Conservation (phyloP, 2,113 vertebrate genomes). For the Microcebus griseorufus region DNA sequence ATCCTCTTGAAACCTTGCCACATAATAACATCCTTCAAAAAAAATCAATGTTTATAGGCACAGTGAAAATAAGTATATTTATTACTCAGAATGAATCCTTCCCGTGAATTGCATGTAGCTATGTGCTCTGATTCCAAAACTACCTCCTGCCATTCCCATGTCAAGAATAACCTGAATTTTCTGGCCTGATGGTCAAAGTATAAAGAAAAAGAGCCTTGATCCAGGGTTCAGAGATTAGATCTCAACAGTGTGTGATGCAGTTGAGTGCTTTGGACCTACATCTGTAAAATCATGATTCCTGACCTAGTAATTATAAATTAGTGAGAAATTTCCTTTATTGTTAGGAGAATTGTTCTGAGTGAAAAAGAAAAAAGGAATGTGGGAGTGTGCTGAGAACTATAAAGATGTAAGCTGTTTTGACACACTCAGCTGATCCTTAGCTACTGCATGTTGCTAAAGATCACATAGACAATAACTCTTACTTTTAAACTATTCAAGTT, state of each 20-base stretch:
- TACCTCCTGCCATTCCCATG: not conserved
- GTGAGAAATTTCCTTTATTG: not conserved
- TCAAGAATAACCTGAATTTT: constrained; percentile 2
- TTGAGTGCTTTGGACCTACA: not conserved
- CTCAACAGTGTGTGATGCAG: not conserved
- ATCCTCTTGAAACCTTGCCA: constrained; percentile 10
- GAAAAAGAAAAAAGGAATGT: not conserved
- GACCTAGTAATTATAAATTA: not conserved
- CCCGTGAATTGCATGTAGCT: not conserved
- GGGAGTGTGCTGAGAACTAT: not conserved
- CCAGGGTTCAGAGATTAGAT: not conserved
- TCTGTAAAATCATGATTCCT: not conserved
- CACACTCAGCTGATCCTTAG: not conserved
- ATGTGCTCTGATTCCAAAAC: not conserved
- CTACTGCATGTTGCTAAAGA: not conserved
- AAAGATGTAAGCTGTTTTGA: not conserved
- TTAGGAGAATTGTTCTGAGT: not conserved
- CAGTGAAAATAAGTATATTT: constrained; percentile 40
- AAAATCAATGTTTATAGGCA: constrained; percentile 31
- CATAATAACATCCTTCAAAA: constrained; percentile 46
- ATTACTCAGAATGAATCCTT: constrained; percentile 41
- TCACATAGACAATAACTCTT: not conserved
- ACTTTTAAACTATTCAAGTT: not conserved
- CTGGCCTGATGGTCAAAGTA: not conserved
- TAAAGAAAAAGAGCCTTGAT: not conserved